Conservation (phyloP, 1,140 invertebrate genomes). For the Nymphalis io region DNA sequence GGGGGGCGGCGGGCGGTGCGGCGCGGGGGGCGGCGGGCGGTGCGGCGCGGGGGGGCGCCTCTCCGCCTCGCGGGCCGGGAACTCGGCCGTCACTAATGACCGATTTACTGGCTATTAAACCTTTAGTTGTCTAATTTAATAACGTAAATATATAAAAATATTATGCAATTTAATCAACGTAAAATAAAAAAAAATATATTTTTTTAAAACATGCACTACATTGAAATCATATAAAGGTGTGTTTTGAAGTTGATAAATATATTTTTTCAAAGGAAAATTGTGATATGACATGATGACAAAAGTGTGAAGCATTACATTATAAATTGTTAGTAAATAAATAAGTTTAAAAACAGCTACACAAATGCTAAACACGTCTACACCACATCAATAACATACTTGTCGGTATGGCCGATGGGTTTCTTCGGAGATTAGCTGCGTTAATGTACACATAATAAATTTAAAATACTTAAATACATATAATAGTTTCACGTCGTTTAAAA, state of each 20-base stretch:
- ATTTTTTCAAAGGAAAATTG: too few species aligned
- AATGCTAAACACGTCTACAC: slow-evolving; percentile 1
- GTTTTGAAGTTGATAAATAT: too few species aligned
- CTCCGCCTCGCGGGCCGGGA: slow-evolving; percentile 50
- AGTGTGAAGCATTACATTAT: too few species aligned
- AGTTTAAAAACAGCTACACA: neutral
- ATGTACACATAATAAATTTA: slow-evolving; percentile 30
- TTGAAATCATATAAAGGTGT: too few species aligned
- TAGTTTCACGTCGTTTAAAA: neutral
- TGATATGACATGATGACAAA: too few species aligned
- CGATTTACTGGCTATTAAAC: neutral
- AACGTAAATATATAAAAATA: neutral
- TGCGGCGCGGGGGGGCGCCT: slow-evolving; percentile 52
- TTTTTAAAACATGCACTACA: too few species aligned
- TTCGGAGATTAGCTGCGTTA: slow-evolving; percentile 71
- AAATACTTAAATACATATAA: slow-evolving; percentile 12
- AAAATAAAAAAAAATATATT: too few species aligned
- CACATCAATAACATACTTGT: slow-evolving; percentile 62
- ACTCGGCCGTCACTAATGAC: slow-evolving; percentile 60
- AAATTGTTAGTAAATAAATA: too few species aligned
- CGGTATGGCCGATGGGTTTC: slow-evolving; percentile 48
- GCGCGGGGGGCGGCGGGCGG: slow-evolving; percentile 37
- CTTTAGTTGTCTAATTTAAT: neutral
- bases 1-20: slow-evolving; percentile 29
- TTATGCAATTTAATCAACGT: neutral